Base-by-base conservation (phyloP, 2,113 vertebrate species). In the Sprattus sprattus region DNA sequence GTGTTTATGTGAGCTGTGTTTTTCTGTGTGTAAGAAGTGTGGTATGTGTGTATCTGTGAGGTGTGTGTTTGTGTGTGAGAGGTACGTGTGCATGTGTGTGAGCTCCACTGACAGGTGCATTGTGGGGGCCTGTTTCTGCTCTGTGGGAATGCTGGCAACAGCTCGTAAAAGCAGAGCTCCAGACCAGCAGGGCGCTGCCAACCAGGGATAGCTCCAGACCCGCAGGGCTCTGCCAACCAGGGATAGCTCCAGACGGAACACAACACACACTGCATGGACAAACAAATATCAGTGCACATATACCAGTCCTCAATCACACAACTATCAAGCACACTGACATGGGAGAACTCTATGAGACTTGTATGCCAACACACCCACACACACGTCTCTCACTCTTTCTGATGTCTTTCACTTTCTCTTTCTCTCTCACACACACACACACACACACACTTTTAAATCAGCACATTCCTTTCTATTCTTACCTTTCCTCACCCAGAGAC, bases 121-220 rank as follows among this genome's bases (percentile, higher is more conserved):
- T 85, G 50, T 47, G 20, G 64, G 82, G 28, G 50, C 39, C 32
- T 87, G 45, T 85, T 88, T 87, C 54, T 83, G 64, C 88, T 84
- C 84, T 81, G 60, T 57, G 81, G 83, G 82, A 87, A 88, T 83
- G 86, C 81, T 90, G 89, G 86, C 89, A 90, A 82, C 82, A 81
- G 67, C 82, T 88, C 84, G 47, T 85, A 88, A 89, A 89, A 83
- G 64, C 8, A 3, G 25, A 15, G 5, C 71, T 82, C 22, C 15
- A 82, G 25, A n/a, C 22, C 45, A 52, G 32, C 64, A 78, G 3
- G 28, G 28, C 28, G 15, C 10, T 78, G 67, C 67, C 67, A 75
- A 75, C 67, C 25, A 28, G 28, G 3, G 67, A 15, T 32, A 13
- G 67, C n/a, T 39, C 67, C 52, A 57, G 52, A 57, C 2, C 15